Conservation (phyloP, 2,797 vertebrate genomes). For the Poliocrania exsul region DNA sequence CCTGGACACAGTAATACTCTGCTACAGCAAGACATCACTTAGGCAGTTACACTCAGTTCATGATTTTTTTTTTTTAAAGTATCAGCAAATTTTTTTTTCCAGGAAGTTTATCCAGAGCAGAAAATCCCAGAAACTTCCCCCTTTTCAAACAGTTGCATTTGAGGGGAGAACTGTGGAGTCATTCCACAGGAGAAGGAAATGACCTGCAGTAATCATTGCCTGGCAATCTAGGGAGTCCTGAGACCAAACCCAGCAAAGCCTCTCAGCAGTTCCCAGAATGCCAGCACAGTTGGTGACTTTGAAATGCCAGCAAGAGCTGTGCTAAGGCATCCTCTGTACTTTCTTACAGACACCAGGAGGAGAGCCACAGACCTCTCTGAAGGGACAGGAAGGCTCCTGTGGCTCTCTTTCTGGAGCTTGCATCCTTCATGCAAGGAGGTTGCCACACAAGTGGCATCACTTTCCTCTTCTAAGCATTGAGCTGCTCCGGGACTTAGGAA, state of each 20-base stretch:
- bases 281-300: neutral
- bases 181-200: neutral
- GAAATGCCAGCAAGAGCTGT: neutral
- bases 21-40: neutral
- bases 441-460: neutral
- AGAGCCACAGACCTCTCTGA: neutral
- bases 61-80: neutral
- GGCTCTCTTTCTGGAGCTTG: neutral
- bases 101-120: neutral
- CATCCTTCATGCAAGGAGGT: accelerated
- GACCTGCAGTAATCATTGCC: neutral
- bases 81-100: too few species aligned
- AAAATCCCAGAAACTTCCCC: neutral
- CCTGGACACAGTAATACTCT: neutral
- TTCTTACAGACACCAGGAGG: neutral
- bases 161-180: neutral
- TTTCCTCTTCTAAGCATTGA: neutral
- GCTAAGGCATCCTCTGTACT: neutral
- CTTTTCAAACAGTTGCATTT: neutral
- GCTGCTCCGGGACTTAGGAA: neutral
- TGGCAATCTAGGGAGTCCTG: neutral
- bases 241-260: neutral
- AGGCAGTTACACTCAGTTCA: neutral
- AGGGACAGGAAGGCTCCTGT: neutral
- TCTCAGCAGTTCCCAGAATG: neutral